Evolutionary conservation across 2,113 vertebrate genomes (phyloP).

Genomic region (Euleptes europaea): DNA sequence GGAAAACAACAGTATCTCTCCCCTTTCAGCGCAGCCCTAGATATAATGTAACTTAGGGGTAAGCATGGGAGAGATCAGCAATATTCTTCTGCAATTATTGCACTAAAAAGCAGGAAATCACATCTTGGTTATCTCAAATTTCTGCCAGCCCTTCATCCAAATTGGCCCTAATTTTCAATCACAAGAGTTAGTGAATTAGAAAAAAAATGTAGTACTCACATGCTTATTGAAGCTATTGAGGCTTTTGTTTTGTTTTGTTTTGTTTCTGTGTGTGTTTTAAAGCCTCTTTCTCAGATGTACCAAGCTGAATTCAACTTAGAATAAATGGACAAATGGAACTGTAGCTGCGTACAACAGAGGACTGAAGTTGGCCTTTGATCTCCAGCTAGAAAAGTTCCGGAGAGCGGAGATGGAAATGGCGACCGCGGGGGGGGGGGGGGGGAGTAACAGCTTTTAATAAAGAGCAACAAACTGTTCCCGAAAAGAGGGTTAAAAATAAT

Average conservation of each 20-base stretch:
- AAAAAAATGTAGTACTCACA: neutral
- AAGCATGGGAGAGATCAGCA: neutral
- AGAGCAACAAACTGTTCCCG: neutral
- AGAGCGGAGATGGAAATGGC: rapidly evolving
- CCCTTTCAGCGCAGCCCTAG: too few species aligned
- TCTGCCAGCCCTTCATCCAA: neutral
- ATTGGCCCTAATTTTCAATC: neutral
- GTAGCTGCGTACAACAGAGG: rapidly evolving
- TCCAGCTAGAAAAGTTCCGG: neutral
- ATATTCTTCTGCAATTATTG: too few species aligned
- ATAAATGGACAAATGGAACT: neutral
- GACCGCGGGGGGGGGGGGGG: too few species aligned
- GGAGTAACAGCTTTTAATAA: rapidly evolving
- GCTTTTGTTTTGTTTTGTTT: too few species aligned
- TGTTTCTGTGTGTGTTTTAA: too few species aligned
- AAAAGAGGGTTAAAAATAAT: neutral
- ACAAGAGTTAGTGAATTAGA: neutral
- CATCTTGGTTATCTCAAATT: too few species aligned
- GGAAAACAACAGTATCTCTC: too few species aligned
- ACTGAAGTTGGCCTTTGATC: slow-evolving; percentile 2
- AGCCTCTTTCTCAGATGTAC: rapidly evolving
- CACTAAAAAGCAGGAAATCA: too few species aligned
- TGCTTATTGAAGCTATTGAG: neutral
- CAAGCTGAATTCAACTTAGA: neutral
- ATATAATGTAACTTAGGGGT: too few species aligned